Percentiles rank a stretch among this genome's conserved stretches.
Conservation (phyloP, 64 coral and sea anemone species). For the Acropora tenuis region DNA sequence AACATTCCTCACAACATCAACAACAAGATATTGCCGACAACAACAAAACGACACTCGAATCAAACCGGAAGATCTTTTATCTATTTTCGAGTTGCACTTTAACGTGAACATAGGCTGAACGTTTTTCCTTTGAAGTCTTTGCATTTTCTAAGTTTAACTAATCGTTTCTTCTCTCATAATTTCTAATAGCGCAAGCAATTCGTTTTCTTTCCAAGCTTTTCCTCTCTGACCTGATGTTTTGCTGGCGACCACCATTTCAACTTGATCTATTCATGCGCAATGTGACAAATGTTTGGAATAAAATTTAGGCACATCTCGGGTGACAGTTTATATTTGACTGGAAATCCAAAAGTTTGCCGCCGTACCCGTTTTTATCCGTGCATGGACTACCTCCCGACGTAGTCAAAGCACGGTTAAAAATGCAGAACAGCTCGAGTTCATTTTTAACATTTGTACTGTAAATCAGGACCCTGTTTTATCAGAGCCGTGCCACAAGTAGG, state of each 20-base stretch:
- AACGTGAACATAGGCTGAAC: neutral
- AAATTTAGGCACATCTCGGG: neutral
- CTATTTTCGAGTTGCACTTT: neutral
- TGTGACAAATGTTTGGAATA: neutral
- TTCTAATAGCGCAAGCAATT: neutral
- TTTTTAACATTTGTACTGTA: neutral
- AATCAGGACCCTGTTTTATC: no score
- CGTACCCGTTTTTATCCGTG: neutral
- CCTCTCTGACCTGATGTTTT: neutral
- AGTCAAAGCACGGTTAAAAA: neutral
- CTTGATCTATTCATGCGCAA: neutral
- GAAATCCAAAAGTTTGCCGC: neutral
- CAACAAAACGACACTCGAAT: neutral
- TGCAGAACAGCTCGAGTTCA: neutral
- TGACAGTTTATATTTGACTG: neutral
- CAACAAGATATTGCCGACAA: neutral
- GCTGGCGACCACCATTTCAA: neutral
- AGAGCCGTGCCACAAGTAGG: no score
- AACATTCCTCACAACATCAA: neutral
- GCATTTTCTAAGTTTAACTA: neutral
- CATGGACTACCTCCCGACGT: conserved; percentile 1
- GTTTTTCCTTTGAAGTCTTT: neutral
- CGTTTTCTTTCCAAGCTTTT: neutral
- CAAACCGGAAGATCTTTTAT: neutral
- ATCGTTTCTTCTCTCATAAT: neutral